Evolutionary conservation across 2,113 vertebrate genomes (phyloP).

Genomic region (Dissostichus mawsoni): DNA sequence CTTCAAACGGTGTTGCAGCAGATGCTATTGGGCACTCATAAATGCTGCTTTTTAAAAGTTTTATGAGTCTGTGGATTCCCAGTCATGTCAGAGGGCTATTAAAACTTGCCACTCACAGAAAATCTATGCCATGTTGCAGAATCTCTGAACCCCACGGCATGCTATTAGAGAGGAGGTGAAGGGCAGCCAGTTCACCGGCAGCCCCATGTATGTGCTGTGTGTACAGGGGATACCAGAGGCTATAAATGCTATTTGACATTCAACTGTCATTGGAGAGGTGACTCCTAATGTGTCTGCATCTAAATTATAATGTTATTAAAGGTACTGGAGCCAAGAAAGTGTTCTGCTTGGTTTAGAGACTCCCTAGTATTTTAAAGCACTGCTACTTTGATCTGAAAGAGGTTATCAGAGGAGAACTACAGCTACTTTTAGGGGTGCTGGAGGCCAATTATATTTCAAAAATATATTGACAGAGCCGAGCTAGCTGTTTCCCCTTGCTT

Average conservation of each 20-base stretch:
- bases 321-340: conserved; percentile 37
- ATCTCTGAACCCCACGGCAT: background rate
- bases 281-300: conserved; percentile 48
- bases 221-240: conserved; percentile 32
- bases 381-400: background rate
- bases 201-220: conserved; percentile 13
- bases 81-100: conserved; percentile 25
- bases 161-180: conserved; percentile 3
- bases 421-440: background rate
- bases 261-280: conserved; percentile 69
- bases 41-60: conserved; percentile 44
- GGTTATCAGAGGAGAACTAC: background rate
- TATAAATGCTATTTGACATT: conserved; percentile 75
- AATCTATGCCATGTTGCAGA: background rate
- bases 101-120: conserved; percentile 21
- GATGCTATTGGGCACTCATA: conserved; percentile 14
- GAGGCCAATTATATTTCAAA: background rate
- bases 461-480: background rate
- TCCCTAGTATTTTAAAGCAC: background rate
- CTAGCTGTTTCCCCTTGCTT: background rate
- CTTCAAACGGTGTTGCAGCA: conserved; percentile 6
- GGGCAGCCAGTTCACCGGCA: conserved; percentile 2
- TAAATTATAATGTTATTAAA: conserved; percentile 59
- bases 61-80: conserved; percentile 36
- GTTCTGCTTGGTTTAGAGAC: conserved; percentile 31